These are phyloP conservation scores for Frankliniella fusca DNA, from an alignment of 2,888 invertebrate genomes.

Conservation along the genomic window DNA sequence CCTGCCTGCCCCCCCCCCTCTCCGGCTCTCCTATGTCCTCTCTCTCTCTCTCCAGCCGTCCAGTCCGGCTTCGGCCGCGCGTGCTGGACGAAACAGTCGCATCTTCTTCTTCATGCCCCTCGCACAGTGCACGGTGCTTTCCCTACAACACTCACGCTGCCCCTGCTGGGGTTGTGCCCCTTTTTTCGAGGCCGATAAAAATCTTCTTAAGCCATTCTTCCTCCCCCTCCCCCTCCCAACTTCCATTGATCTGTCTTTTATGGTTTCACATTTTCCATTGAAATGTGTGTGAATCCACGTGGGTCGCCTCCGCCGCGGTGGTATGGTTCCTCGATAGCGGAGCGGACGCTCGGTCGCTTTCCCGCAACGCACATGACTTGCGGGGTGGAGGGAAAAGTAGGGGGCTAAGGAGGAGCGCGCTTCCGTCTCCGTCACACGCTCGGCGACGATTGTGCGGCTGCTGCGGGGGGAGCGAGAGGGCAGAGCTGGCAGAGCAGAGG, in stretches of 20 bases:
- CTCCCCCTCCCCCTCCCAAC: background rate
- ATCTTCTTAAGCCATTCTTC: slow-evolving; percentile 6
- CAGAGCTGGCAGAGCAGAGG: too few relatives aligned
- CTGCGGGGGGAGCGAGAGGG: background rate
- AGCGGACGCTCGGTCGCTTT: background rate
- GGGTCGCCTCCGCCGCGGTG: background rate
- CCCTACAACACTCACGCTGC: background rate
- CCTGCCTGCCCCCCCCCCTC: background rate
- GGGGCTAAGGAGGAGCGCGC: too few relatives aligned
- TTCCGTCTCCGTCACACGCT: too few relatives aligned
- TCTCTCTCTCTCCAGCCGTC: background rate
- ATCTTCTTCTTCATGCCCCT: background rate
- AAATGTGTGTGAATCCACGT: slow-evolving; percentile 11
- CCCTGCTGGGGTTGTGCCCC: background rate
- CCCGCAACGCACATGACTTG: too few relatives aligned
- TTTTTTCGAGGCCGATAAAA: background rate
- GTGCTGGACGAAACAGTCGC: too few relatives aligned
- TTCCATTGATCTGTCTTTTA: slow-evolving; percentile 14
- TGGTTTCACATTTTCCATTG: slow-evolving; percentile 26
- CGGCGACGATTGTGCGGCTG: background rate
- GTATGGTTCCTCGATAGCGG: background rate
- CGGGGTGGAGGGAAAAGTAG: too few relatives aligned
- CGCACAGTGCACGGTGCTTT: background rate
- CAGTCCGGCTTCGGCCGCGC: too few relatives aligned
- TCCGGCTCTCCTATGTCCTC: background rate